Base-by-base conservation (phyloP, 2,888 invertebrate species). In the Cabera pusaria region DNA sequence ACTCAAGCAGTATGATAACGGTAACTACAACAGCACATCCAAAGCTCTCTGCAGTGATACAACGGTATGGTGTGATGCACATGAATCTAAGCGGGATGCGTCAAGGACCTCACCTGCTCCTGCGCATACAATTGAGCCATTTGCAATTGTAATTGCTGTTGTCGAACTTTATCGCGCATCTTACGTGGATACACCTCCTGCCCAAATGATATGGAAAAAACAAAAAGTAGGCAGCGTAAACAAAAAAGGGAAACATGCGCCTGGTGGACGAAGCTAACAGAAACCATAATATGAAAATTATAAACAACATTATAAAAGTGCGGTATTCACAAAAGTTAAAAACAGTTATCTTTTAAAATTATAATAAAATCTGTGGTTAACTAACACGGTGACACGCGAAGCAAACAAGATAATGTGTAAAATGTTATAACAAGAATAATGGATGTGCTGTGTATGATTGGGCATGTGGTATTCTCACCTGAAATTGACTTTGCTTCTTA, bases 131-230 rank as follows among this genome's bases (percentile, higher is more conserved):
- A 85, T 77, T 87, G 89, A 79, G 87, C 88, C 86, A 88, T 89
- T 88, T 90, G 90, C 70, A 90, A 90, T 88, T 90, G 87, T 75
- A 90, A 90, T 89, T 90, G 89, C 82, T 91, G 91, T 88, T 92
- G 92, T 81, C 92, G 92, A 76, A 93, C 93, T 90, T 93, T 90
- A 91, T 94, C 93, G 85, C 93, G 93, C 93, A 93, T 93, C 93
- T 94, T 94, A 91, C 93, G 93, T 77, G 94, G 93, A 90, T 93
- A 93, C 90, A 92, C 92, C 91, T 93, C 93, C 92, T 93, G 92
- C 91, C 88, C 89, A 87, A 88, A 88, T 84, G 81, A 90, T 84
- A 87, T 87, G 85, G 81, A 87, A 87, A 82, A 88, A 86, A 85
- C 81, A 86, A 86, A 88, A 87, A 85, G 83, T 83, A 83, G 79